Evolutionary conservation across 1,140 invertebrate genomes (phyloP), one percentile per base, ranked within the genome.

Genomic region (Cheumatopsyche charites): DNA sequence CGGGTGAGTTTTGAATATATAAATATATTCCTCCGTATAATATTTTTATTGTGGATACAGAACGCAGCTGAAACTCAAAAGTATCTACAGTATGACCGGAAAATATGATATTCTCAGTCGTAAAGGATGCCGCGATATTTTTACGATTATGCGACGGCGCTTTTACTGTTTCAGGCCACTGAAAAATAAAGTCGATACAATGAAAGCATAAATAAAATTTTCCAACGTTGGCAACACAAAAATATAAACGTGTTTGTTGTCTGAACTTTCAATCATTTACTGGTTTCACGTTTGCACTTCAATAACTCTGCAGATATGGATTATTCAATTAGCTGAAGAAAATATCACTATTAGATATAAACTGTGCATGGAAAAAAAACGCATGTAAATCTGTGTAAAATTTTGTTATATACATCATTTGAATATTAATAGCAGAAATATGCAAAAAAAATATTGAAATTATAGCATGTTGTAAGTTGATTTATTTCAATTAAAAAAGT

Each of bases 341-440:
- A n/a, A n/a, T n/a, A n/a, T n/a, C n/a, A n/a, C n/a, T n/a, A n/a
- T n/a, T n/a, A n/a, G n/a, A n/a, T n/a, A 58, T 58, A 25, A 58
- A 58, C 25, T 58, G 55, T 25, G 55, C 55, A 23, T 26, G 17
- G 25, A 58, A 58, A 58, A 58, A 23, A 25, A 58, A 25, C 55
- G 55, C 21, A 12, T 58, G 25, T 58, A 58, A 58, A 58, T 58
- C 55, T 58, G 55, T 58, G 25, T n/a, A 12, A n/a, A 58, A 58
- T 13, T 21, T 19, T 2, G 23, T 1, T 11, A 19, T 25, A 58
- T 58, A 58, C 25, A 19, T 58, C 55, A 58, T 58, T 58, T 58
- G n/a, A 58, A 58, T 58, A 58, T 58, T 58, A 58, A 58, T 58
- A 58, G 55, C 13, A 19, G 23, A 58, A 58, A 58, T 58, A 58